phyloP scores from a whole-genome alignment of 2,888 invertebrate species.

The Drosophila falleni region DNA sequence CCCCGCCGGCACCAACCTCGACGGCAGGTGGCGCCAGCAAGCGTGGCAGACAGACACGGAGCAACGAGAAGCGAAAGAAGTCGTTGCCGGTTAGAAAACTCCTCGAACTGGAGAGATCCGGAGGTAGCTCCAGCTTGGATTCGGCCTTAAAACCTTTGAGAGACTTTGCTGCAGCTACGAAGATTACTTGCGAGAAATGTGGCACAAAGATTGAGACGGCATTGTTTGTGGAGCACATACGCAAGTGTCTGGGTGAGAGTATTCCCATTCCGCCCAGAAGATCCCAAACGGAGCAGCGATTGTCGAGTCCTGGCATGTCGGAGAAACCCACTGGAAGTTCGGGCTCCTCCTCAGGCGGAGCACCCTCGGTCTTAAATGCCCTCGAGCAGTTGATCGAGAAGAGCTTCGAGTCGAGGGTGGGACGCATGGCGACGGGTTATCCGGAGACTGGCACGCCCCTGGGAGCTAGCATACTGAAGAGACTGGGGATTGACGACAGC shows the following conservation, averaged over 20 bases:
- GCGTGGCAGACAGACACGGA: constrained; percentile 91
- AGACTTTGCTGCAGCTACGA: constrained; percentile 88
- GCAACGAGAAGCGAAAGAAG: constrained; percentile 95
- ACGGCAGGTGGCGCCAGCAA: constrained; percentile 33
- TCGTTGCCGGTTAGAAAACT: constrained; percentile 96
- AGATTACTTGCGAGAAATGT: constrained; percentile 98
- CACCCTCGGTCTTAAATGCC: constrained; percentile 96
- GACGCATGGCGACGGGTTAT: constrained; percentile 86
- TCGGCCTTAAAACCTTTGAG: constrained; percentile 84
- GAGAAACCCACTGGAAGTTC: constrained; percentile 82
- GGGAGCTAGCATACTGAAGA: constrained; percentile 95
- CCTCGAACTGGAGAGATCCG: constrained; percentile 92
- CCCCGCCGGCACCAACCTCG: constrained; percentile 39
- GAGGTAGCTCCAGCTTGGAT: constrained; percentile 88
- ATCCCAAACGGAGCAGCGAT: constrained; percentile 86
- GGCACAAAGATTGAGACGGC: constrained; percentile 97
- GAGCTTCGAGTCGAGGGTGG: constrained; percentile 95
- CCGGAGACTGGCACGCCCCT: constrained; percentile 89
- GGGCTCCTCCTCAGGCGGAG: constrained; percentile 83
- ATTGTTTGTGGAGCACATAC: constrained; percentile 96
- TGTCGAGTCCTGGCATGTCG: constrained; percentile 87
- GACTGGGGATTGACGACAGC: constrained; percentile 96
- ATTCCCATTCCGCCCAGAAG: constrained; percentile 85
- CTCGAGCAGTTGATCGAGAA: constrained; percentile 98
- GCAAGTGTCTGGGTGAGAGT: constrained; percentile 94